These are phyloP conservation scores for Odocoileus hemionus DNA, from an alignment of 2,113 vertebrate species.

Conservation along the genomic window DNA sequence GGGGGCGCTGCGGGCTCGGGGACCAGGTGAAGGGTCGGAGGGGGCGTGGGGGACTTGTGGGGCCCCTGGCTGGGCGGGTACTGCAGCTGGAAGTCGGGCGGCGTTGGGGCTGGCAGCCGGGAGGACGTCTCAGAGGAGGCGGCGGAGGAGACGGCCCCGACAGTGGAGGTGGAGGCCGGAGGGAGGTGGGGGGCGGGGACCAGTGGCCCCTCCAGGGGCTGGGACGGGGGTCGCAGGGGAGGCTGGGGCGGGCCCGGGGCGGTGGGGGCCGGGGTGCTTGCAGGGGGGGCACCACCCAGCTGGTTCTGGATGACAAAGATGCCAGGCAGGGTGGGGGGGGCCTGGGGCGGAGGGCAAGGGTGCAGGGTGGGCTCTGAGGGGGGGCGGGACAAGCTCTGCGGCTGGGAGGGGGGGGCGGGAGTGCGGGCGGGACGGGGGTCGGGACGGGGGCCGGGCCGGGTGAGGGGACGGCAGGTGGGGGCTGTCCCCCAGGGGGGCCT, in stretches of 20 bases:
- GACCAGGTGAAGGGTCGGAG: constrained; percentile 80
- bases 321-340: constrained; percentile 84
- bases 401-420: constrained; percentile 75
- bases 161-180: constrained; percentile 40
- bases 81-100: constrained; percentile 82
- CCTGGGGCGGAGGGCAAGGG: constrained; percentile 84
- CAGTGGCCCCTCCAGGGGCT: constrained; percentile 50
- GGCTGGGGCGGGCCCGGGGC: constrained; percentile 79
- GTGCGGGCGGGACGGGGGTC: constrained; percentile 73
- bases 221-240: constrained; percentile 73
- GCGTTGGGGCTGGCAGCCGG: constrained; percentile 56
- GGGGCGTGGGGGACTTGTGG: constrained; percentile 80
- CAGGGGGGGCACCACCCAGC: constrained; percentile 78
- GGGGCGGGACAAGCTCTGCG: constrained; percentile 71
- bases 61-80: constrained; percentile 75
- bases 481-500: constrained; percentile 78
- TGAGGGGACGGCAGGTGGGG: constrained; percentile 85
- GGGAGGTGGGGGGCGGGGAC: constrained; percentile 39
- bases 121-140: neutral
- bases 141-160: constrained; percentile 1
- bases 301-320: constrained; percentile 91
- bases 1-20: constrained; percentile 78
- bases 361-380: constrained; percentile 81
- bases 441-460: constrained; percentile 85
- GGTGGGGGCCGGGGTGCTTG: constrained; percentile 60